Conservation (phyloP, 2,888 invertebrate species). For the Ectobius pallidus region DNA sequence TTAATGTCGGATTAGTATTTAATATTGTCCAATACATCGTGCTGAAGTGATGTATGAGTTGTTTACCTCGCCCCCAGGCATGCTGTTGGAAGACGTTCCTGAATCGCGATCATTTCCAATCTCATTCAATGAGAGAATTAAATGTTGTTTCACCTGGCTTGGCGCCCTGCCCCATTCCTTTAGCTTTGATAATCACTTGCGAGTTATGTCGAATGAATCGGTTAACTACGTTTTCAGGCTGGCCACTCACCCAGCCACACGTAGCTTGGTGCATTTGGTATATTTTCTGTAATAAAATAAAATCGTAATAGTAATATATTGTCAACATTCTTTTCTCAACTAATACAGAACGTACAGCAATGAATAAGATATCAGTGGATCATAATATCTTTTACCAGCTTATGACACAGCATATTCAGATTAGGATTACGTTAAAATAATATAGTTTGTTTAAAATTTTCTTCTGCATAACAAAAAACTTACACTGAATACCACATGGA, state of each 20-base stretch:
- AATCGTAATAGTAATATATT: no score
- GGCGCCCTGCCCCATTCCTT: background rate
- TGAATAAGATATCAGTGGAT: no score
- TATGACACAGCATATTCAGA: no score
- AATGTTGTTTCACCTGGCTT: background rate
- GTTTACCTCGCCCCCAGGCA: background rate
- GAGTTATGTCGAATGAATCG: background rate
- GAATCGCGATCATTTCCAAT: background rate
- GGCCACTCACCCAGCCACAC: background rate
- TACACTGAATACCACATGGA: no score
- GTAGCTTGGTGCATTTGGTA: no score
- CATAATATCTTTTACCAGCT: no score
- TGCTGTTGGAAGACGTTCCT: background rate
- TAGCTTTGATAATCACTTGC: background rate
- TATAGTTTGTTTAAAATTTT: no score
- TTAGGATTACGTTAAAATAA: no score
- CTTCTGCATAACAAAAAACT: no score
- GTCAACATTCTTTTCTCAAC: no score
- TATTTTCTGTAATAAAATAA: no score
- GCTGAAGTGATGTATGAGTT: background rate
- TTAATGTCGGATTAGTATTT: background rate
- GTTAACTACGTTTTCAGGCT: background rate
- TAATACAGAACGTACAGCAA: no score
- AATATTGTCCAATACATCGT: background rate
- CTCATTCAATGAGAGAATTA: background rate